Evolutionary conservation across 2,113 vertebrate species (phyloP).

Genomic region (Equus quagga): DNA sequence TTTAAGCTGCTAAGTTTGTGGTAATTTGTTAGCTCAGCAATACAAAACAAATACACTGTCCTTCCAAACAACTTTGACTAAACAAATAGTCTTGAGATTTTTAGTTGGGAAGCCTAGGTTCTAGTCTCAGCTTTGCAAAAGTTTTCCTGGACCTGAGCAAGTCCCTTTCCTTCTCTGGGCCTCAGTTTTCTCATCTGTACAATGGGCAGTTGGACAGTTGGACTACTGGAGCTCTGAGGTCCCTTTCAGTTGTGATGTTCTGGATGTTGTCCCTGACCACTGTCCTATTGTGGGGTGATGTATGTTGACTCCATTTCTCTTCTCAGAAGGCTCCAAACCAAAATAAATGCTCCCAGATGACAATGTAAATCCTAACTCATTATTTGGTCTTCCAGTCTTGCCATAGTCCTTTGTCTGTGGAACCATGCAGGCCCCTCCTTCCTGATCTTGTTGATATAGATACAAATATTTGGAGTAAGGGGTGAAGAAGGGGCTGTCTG

Average conservation of each 20-base stretch:
- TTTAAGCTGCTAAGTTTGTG: not conserved
- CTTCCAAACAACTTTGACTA: not conserved
- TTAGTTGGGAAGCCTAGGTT: not conserved
- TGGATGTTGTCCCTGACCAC: not conserved
- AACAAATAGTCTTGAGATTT: not conserved
- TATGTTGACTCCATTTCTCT: not conserved
- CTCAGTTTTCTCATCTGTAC: not conserved
- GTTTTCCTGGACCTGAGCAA: not conserved
- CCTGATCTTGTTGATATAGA: not conserved
- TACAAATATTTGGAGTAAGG: not conserved
- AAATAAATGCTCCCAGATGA: not conserved
- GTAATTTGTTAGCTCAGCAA: not conserved
- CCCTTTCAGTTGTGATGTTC: not conserved
- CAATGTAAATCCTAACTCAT: not conserved
- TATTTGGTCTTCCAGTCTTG: not conserved
- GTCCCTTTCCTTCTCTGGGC: not conserved
- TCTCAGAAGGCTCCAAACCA: not conserved
- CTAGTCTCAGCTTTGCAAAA: not conserved
- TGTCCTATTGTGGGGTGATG: not conserved
- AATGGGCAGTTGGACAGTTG: not conserved
- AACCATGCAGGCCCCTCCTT: not conserved
- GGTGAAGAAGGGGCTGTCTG: not conserved
- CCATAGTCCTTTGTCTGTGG: not conserved
- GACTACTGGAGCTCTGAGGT: not conserved
- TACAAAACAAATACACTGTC: not conserved